phyloP scores from a whole-genome alignment of 2,888 invertebrate species.

The Drosophila anomelani region DNA sequence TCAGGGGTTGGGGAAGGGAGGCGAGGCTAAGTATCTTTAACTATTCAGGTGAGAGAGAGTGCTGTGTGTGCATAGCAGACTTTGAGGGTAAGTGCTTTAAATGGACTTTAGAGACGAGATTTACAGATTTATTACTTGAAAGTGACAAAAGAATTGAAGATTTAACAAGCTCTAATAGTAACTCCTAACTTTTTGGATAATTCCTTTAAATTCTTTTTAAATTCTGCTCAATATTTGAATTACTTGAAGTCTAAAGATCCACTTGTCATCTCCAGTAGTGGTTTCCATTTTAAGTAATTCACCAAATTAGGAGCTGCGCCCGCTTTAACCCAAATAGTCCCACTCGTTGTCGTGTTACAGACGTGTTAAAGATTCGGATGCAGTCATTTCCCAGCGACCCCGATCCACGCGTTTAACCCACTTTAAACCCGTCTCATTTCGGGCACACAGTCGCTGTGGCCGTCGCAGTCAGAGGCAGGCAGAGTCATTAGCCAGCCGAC shows the following conservation, averaged over 20 bases:
- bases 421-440: constrained; percentile 76
- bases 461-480: constrained; percentile 14
- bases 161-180: not conserved
- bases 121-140: constrained; percentile 11
- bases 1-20: constrained; percentile 49
- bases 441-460: constrained; percentile 44
- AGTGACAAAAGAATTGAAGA: constrained; percentile 3
- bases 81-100: constrained; percentile 18
- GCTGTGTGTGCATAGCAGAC: constrained; percentile 3
- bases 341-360: constrained; percentile 19
- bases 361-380: constrained; percentile 28
- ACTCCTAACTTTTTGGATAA: too few species aligned
- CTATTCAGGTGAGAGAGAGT: constrained; percentile 4
- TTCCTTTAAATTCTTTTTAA: not conserved
- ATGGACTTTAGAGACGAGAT: not conserved
- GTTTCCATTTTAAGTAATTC: constrained; percentile 15
- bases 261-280: not conserved
- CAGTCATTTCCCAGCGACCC: constrained; percentile 50
- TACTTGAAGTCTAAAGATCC: not conserved
- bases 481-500: constrained; percentile 68
- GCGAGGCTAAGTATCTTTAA: constrained; percentile 17
- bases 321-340: constrained; percentile 20
- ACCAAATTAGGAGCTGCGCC: constrained; percentile 15
- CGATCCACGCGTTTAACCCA: constrained; percentile 66
- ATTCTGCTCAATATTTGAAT: not conserved